Base-by-base conservation (phyloP, 2,797 vertebrate genomes). In the Artibeus jamaicensis region DNA sequence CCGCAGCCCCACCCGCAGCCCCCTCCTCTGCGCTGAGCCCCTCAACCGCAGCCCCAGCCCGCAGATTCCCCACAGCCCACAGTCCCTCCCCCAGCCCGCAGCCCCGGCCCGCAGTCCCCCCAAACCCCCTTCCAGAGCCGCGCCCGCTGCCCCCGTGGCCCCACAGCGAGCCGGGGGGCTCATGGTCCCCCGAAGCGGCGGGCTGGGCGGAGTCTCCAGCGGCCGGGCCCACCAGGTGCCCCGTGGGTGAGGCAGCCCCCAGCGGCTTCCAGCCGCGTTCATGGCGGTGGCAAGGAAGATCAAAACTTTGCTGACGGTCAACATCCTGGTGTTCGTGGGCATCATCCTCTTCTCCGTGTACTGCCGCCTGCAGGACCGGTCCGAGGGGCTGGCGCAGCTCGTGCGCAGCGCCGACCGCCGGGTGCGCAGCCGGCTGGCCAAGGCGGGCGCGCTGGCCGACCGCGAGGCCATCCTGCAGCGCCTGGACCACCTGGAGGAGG, bases 201-300 rank as follows among this genome's bases (percentile, higher is more conserved):
- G 74, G 91, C 86, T 44, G 67, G 62, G 57, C 79, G 46, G 89
- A 96, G 94, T 86, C 96, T 95, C 81, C 65, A 55, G 94, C 37
- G 71, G 93, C 96, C 96, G 82, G 95, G 68, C 92, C 87, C 90
- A 46, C 78, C 89, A 98, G 97, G 71, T 98, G 98, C 98, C 97
- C 98, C 98, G 98, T 95, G 98, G 98, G 98, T 94, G 97, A 98
- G 97, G 96, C 92, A 73, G 95, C 95, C 96, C 89, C 70, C 93
- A 10, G 44, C 95, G 9, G 44, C 95, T 67, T 62, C 78, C 97
- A 92, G 96, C 95, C 97, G 98, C 96, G 98, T 99, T 98, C 98
- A 99, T 99, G 99, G 99, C 99, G 99, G 99, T 99, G 99, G 99
- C 99, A 99, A 99, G 99, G 98, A 99, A 99, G 98, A 99, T 99